Base-by-base conservation (phyloP, 1,140 invertebrate genomes). In the Cyclina sinensis region DNA sequence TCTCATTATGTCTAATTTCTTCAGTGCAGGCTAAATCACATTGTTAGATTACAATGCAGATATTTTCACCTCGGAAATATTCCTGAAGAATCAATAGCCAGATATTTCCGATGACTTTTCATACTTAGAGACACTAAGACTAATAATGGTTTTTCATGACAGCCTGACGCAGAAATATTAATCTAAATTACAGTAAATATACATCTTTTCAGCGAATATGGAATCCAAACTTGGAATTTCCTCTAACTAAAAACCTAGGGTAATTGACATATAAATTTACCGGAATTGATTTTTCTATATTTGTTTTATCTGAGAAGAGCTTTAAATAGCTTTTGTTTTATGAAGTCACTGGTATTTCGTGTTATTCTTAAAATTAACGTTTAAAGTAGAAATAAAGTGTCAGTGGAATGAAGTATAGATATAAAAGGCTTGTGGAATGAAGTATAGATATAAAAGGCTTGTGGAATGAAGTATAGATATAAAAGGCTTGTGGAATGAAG, bases 1-100 rank as follows among this genome's bases (percentile, higher is more conserved):
- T 86, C 59, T 86, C 84, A 86, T 86, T 86, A 86, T 78, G 14
- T 30, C 65, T 78, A 59, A 86, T 86, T 86, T 59, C 37, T 78
- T 39, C 46, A 65, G 35, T 62, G n/a, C 54, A 11, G 48, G 37
- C 68, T 86, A 86, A 86, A 86, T 86, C 84, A 86, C 84, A 86
- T 78, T 86, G 84, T 86, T 86, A 86, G 70, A 76, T 78, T 74
- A 86, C 48, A 78, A 76, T 57, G 32, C 46, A 78, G 73, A 78
- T 86, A 86, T 73, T 86, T 76, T 81, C 79, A 81, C 54, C 46
- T 43, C 59, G 51, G 32, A 59, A 62, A 54, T 81, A 78, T 78
- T 46, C 21, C n/a, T n/a, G 48, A 39, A 51, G 48, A 62, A 62
- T 65, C 54, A 81, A 62, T 62, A 81, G 32, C 48, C 1, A 16